Evolutionary conservation across 2,888 invertebrate genomes (phyloP).

Genomic region (Trichogramma dendrolimi): DNA sequence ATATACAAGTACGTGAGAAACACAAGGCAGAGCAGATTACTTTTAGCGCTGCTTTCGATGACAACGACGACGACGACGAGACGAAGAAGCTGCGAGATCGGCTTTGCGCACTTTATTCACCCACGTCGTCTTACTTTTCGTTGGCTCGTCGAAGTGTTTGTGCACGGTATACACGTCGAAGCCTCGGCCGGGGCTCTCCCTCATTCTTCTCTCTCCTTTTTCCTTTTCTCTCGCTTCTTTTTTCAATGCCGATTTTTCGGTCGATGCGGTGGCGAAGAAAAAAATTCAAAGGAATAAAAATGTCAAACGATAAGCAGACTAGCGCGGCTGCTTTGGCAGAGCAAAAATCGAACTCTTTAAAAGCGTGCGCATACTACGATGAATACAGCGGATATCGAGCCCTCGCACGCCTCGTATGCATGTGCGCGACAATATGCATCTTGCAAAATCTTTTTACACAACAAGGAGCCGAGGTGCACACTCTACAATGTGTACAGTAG

Average conservation of each 20-base stretch:
- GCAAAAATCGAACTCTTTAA: constrained; percentile 18
- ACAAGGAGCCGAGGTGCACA: no score
- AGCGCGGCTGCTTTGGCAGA: neutral
- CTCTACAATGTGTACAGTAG: no score
- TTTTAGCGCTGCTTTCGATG: constrained; percentile 1
- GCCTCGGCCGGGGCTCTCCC: no score
- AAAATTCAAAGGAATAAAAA: constrained; percentile 24
- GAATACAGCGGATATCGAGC: no score
- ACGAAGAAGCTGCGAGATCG: neutral
- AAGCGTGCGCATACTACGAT: constrained; percentile 19
- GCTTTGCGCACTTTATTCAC: neutral
- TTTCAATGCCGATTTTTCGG: neutral
- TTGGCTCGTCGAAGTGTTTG: no score
- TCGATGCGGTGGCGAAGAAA: neutral
- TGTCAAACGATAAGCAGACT: constrained; percentile 2
- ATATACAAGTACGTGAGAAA: no score
- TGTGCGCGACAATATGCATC: no score
- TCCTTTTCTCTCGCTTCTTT: neutral
- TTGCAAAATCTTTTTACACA: no score
- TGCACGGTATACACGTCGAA: no score
- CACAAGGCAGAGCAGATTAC: constrained; percentile 9
- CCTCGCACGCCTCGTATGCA: no score
- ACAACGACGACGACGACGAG: neutral
- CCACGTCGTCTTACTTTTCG: no score
- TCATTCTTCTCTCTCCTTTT: constrained; percentile 3